Percentiles rank a stretch among this genome's conserved stretches.
Conservation (phyloP, 2,888 invertebrate species). For the Nesidiocoris tenuis region DNA sequence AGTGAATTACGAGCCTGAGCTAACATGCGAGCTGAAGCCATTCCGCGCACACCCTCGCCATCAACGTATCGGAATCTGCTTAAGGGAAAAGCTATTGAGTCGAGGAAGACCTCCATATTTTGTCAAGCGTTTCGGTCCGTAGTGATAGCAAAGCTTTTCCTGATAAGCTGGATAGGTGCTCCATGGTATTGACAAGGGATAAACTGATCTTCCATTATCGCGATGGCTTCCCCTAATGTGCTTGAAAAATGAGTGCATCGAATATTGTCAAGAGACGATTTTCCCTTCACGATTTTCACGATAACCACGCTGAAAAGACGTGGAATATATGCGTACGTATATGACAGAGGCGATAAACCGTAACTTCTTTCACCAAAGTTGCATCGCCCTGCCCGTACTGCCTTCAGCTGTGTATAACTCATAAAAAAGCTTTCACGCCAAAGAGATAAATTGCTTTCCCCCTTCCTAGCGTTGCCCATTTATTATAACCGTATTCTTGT, state of each 20-base stretch:
- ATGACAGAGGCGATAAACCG: constrained; percentile 17
- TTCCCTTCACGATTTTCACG: constrained; percentile 3
- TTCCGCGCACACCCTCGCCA: too few relatives aligned
- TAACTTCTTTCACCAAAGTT: constrained; percentile 19
- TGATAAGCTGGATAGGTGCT: not conserved
- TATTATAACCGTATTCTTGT: constrained; percentile 18
- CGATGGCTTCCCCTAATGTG: constrained; percentile 9
- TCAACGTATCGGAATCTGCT: constrained; percentile 26
- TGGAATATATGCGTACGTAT: not conserved
- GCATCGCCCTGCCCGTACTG: not conserved
- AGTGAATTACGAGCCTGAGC: not conserved
- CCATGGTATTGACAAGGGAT: constrained; percentile 1
- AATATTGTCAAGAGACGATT: not conserved
- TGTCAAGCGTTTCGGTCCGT: not conserved
- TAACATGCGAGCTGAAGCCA: too few relatives aligned
- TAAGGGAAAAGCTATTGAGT: constrained; percentile 19
- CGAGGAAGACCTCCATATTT: not conserved
- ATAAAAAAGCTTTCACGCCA: constrained; percentile 15
- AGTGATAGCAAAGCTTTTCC: not conserved
- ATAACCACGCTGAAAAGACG: constrained; percentile 25
- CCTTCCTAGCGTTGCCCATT: constrained; percentile 13
- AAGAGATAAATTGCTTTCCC: constrained; percentile 25
- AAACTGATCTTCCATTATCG: constrained; percentile 8
- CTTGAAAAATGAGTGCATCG: constrained; percentile 10
- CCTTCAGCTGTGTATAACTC: not conserved